Base-by-base conservation (phyloP, 2,797 vertebrate species). In the Enteromius paludinosus region DNA sequence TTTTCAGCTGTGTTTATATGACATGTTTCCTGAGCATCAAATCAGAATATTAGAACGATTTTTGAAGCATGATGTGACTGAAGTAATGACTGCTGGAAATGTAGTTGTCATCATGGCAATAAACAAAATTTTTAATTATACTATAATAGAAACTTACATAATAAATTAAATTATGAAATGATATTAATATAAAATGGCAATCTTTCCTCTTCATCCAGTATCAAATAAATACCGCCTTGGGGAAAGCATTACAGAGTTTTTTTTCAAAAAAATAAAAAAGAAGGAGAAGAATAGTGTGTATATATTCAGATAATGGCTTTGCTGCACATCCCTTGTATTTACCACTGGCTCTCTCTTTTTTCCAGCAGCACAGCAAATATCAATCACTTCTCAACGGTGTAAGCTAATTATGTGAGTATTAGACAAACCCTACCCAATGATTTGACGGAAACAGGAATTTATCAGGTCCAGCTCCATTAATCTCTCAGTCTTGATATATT, bases 371-470 rank as follows among this genome's bases (percentile, higher is more conserved):
- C 28, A 41, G 54, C 70, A 69, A 47, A 56, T 66, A 81, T 76
- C 52, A 62, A 80, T 84, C 78, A 76, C 23, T 28, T 54, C 17
- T 41, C 52, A 76, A 61, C 3, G n/a, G 14, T 52, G 74, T 78
- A 79, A 88, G 62, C 65, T 83, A 86, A 86, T 85, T 85, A 87
- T 78, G 78, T 82, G 75, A 83, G 86, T 74, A 86, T 87, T 86
- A 86, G 88, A 89, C 88, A 90, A 87, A 86, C 23, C 54, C 62
- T 83, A 69, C 81, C 88, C 87, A 41, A 87, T 81, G 47, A 83
- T 86, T 85, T 86, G 88, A 78, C 83, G 81, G 87, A 87, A 72
- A 56, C 35, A 49, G 74, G 75, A 82, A 80, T 86, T 90, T 89
- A 90, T 89, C 86, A 82, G 79, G 79, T 65, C 28, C 84, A 78